Evolutionary conservation across 2,797 vertebrate genomes (phyloP), one percentile per base, ranked within the genome.

Genomic region (Echiichthys vipera): DNA sequence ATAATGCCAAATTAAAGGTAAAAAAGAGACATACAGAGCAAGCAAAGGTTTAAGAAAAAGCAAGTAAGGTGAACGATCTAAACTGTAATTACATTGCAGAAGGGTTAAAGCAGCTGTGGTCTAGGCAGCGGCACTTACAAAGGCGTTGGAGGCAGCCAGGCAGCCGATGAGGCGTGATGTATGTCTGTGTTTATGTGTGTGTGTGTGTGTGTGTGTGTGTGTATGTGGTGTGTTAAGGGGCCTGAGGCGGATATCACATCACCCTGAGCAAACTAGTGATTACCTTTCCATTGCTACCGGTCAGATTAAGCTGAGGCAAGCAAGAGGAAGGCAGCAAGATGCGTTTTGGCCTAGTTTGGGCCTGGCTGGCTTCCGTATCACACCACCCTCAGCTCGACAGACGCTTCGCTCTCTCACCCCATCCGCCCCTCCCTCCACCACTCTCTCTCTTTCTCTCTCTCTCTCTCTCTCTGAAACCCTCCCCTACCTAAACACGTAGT

Each of bases 341-440:
- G 80, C 66, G 70, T 39, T 89, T 84, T 84, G 89, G 91, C 83
- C 92, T 91, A 90, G 89, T 92, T 93, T 88, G 94, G 76, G 84
- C 95, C 94, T 94, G 83, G 77, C 91, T 84, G 93, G 93, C 93
- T 90, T 81, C 94, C 93, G 92, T 94, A 95, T 96, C 96, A 95
- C 96, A 94, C 96, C 95, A 96, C 96, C 89, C 81, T 89, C 66
- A 49, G 78, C 92, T 89, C 89, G 27, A 87, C 94, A 94, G 95
- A 95, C 94, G 90, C 74, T 81, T 71, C 74, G 4, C 50, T 36
- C 80, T 42, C 74, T 79, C 78, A 54, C 72, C 89, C 82, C 90
- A 82, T 81, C 87, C 78, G 59, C 80, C 83, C 29, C 63, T 68
- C 66, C 63, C 81, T 72, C 65, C 56, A 24, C 27, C 71, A 62